Evolutionary conservation across 2,888 invertebrate genomes (phyloP), one percentile per base, ranked within the genome.

Genomic region (Papilio protenor): DNA sequence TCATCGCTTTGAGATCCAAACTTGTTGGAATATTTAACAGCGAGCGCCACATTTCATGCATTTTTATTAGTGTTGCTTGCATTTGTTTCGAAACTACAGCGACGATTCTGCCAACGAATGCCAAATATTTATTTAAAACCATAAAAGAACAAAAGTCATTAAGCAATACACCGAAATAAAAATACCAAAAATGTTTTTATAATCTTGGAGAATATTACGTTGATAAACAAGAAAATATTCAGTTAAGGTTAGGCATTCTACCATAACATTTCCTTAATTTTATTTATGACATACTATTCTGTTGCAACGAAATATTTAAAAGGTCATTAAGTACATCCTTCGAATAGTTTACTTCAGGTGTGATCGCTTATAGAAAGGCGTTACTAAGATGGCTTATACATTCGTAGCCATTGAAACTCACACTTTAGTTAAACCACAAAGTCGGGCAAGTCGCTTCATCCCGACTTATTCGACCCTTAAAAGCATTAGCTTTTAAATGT

Each of bases 1-100:
- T 40, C 73, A 12, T 61, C 57, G 59, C 74, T 74, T 61, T 64
- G 59, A 61, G 49, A 49, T 61, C n/a, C 74, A 49, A 16, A 74
- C 61, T 27, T 18, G 47, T 61, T 74, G 40, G 49, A 74, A 74
- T 74, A 74, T 27, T 74, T 49, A 74, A 74, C 40, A 27, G 23
- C 33, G 5, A 40, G 27, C 59, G 61, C 61, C 64, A 61, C 59
- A 49, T 74, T 74, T 74, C 74, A 61, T 74, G 61, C 61, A 61
- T 74, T 74, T 74, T 74, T 61, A 74, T 47, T 49, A 74, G 23
- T 11, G 14, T 16, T 27, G 14, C 11, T 27, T 73, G 55, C 16
- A 33, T 33, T 64, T 59, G 57, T 21, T 47, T 59, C 5, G 21
- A 21, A 64, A 64, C 33, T 40, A n/a, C 10, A n/a, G 40, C 64